Base-by-base conservation (phyloP, 2,888 invertebrate genomes). In the Aradus depressus region DNA sequence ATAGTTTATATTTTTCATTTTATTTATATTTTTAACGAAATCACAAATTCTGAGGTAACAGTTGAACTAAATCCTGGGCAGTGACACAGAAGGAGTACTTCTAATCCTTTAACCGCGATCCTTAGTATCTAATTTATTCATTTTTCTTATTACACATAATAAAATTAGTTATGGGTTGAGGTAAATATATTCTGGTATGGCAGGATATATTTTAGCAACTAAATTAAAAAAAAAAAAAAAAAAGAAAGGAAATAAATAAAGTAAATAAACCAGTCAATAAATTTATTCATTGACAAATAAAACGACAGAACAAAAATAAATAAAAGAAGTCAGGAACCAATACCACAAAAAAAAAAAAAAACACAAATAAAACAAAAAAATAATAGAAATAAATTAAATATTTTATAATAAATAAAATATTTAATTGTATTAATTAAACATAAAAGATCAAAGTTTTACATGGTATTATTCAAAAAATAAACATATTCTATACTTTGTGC, bases 261-360 rank as follows among this genome's bases (percentile, higher is more conserved):
- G 41, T 31, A 26, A 16, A 14, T 23, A 31, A 31, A 10, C 10
- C 8, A 31, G 16, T 10, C 23, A 48, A 39, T 49, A 28, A 41
- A 49, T 31, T 37, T 53, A 50, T 54, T 54, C 32, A 43, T 43
- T 31, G 49, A 43, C 23, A 44, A 50, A 52, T 35, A 48, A 53
- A 47, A 50, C 44, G 47, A 54, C 42, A 34, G 51, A 54, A 44
- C 45, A 44, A 45, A 44, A 50, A 42, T 44, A 55, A 55, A 54
- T 50, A 56, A 52, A 53, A 45, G 34, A 54, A 55, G 35, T 45
- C 53, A 57, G 57, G 57, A 59, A 57, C 59, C 56, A 59, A 59
- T 57, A 59, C 56, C 57, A 57, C 52, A 54, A 53, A 45, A 54
- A 47, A 49, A 53, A 53, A 32, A 51, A 42, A 44, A 18, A 51